Evolutionary conservation across 2,113 vertebrate species (phyloP), one percentile per base, ranked within the genome.

Genomic region (Hystrix cristata): DNA sequence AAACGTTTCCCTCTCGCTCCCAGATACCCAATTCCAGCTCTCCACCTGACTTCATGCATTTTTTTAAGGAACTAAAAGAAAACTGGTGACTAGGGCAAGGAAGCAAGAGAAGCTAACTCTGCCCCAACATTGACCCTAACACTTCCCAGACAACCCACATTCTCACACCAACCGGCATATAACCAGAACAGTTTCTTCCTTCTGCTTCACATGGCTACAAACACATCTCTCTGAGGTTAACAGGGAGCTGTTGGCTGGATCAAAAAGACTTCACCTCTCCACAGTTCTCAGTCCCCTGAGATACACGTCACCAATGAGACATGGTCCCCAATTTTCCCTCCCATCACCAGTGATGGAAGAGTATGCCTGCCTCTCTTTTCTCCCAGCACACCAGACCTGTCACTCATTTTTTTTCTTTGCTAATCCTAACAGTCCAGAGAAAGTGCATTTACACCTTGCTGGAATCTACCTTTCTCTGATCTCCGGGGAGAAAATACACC

Each of bases 41-140:
- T n/a, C 10, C 6, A 46, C 8, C 23, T 13, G n/a, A 59, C 7
- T 15, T 53, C n/a, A 59, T 79, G 48, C 31, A 72, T 31, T n/a
- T 83, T 83, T 84, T 95, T 74, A 80, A 25, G 82, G n/a, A 84
- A 79, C 9, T 84, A 72, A 96, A 83, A 87, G 38, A 15, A 57
- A 87, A 6, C 34, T 86, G 21, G 25, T 69, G 38, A 16, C 21
- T 80, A 53, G 13, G 38, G 43, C 0, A 18, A 16, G 14, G 19
- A 0, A 89, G 34, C 65, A 74, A 34, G 55, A 23, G 34, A 87
- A 91, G 4, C 48, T 84, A 83, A 79, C 21, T 86, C 21, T 65
- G 51, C 5, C 34, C 10, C 25, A 38, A 51, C 27, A 34, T 53
- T 87, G 55, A 55, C 7, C 25, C 15, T 31, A 81, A 60, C 3